phyloP scores from a whole-genome alignment of 2,888 invertebrate species.

The Romanomermis culicivorax region DNA sequence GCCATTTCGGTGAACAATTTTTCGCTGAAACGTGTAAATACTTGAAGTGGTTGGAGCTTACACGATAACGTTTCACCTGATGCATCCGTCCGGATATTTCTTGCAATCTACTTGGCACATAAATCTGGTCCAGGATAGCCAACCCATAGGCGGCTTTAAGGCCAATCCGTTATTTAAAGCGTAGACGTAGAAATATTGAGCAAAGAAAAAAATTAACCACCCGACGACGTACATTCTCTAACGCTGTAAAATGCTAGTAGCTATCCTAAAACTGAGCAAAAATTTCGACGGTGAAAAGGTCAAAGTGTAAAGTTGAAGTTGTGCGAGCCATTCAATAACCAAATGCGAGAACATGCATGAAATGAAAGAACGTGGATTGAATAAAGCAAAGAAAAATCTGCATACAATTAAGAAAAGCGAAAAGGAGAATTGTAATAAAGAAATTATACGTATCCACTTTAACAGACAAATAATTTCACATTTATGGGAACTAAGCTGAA shows the following conservation, averaged over 20 bases:
- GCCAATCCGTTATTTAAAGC: constrained; percentile 8
- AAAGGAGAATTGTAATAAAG: neutral
- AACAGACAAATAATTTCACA: no score
- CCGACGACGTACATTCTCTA: no score
- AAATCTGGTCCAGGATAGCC: constrained; percentile 11
- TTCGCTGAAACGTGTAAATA: constrained; percentile 37
- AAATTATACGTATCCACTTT: no score
- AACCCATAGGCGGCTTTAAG: constrained; percentile 12
- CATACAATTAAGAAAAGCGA: neutral
- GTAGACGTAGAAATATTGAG: neutral
- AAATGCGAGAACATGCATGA: no score
- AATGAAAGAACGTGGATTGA: neutral
- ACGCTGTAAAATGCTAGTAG: no score
- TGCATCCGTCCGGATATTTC: constrained; percentile 7
- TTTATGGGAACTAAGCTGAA: no score
- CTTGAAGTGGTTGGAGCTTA: neutral
- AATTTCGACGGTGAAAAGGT: neutral
- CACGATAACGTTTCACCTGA: no score
- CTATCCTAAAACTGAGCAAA: no score
- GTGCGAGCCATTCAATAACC: no score
- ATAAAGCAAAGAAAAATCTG: neutral
- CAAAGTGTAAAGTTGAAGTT: no score
- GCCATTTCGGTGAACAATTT: constrained; percentile 58
- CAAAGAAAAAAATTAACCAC: neutral
- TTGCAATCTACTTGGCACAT: constrained; percentile 10